Conservation (phyloP, 1,140 invertebrate species). For the Pinna nobilis region DNA sequence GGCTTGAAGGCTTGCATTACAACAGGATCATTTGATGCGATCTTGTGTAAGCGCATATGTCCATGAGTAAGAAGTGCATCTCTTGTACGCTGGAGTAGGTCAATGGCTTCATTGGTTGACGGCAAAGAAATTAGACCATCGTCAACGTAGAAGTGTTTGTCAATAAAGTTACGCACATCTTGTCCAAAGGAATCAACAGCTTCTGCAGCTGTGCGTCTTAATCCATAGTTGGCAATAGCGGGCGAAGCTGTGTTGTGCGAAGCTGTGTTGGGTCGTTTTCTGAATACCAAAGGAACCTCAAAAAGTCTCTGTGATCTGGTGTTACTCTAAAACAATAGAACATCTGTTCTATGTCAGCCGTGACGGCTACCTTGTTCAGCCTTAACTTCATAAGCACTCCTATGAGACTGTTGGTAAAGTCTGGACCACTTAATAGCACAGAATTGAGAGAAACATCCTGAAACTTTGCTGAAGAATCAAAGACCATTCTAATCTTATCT, state of each 20-base stretch:
- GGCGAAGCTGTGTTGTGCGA: slow-evolving; percentile 28
- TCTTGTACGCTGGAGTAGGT: slow-evolving; percentile 26
- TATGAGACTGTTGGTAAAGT: slow-evolving; percentile 61
- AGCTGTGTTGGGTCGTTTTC: slow-evolving; percentile 34
- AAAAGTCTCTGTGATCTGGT: slow-evolving; percentile 26
- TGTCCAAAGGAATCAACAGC: slow-evolving; percentile 5
- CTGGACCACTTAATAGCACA: slow-evolving; percentile 55
- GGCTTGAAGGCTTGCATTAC: slow-evolving; percentile 21
- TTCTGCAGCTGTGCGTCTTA: slow-evolving; percentile 15
- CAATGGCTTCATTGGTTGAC: slow-evolving; percentile 9
- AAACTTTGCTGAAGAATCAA: slow-evolving; percentile 39
- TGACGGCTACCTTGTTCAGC: slow-evolving; percentile 23
- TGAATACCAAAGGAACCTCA: slow-evolving; percentile 38
- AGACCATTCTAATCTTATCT: slow-evolving; percentile 37
- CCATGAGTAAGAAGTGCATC: neutral
- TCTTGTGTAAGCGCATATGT: slow-evolving; percentile 33
- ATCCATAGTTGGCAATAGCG: slow-evolving; percentile 34
- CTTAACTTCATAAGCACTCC: slow-evolving; percentile 48
- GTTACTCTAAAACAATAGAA: slow-evolving; percentile 35
- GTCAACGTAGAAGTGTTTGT: slow-evolving; percentile 35
- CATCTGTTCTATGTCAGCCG: slow-evolving; percentile 42
- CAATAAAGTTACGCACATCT: slow-evolving; percentile 22
- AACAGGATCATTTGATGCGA: slow-evolving; percentile 18
- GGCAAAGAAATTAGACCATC: slow-evolving; percentile 28
- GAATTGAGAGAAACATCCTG: slow-evolving; percentile 55